Evolutionary conservation across 53 echinoderm and acorn worm species (phyloP), one percentile per base, ranked within the genome.

Genomic region (Apostichopus leukothele): DNA sequence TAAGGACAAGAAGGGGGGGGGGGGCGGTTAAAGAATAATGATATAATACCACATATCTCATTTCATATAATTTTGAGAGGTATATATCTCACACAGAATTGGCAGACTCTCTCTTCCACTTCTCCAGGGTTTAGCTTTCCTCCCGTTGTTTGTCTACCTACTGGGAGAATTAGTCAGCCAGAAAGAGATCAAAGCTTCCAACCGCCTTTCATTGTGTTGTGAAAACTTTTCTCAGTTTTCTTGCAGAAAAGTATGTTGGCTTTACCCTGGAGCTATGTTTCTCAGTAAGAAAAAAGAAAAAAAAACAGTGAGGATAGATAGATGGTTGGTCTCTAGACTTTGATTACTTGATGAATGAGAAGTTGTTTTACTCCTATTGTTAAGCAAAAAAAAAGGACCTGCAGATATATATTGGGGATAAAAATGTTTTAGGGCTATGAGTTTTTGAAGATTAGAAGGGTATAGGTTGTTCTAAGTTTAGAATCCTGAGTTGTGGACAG

Each of bases 221-320:
- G 52, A 79, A 79, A 79, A 79, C 79, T 79, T 79, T 63, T 79
- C 51, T 51, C 79, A 79, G 50, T 53, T 79, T 79, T 79, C 51
- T 79, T 63, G 51, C n/a, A 79, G 53, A 76, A 51, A 79, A 51
- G 52, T 79, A 79, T 79, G 79, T 79, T 79, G 79, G 79, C 79
- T 79, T 79, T 79, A 18, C 52, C 79, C 79, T 79, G 13, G 18
- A 52, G 79, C 79, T 79, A 52, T 51, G 79, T 63, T 39, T 63
- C 63, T 8, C 63, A 63, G 63, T 63, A 13, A 16, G 61, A 39
- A 39, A 39, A 39, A 39, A 39, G 63, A 63, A 16, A 63, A 63
- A 63, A 61, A 63, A 63, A 63, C 63, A 63, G 63, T 63, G 16
- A 63, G 63, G 63, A 63, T 63, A 7, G 39, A 39, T 39, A 39